phyloP scores from a whole-genome alignment of 2,113 vertebrate genomes.

The Syrmaticus mikado region DNA sequence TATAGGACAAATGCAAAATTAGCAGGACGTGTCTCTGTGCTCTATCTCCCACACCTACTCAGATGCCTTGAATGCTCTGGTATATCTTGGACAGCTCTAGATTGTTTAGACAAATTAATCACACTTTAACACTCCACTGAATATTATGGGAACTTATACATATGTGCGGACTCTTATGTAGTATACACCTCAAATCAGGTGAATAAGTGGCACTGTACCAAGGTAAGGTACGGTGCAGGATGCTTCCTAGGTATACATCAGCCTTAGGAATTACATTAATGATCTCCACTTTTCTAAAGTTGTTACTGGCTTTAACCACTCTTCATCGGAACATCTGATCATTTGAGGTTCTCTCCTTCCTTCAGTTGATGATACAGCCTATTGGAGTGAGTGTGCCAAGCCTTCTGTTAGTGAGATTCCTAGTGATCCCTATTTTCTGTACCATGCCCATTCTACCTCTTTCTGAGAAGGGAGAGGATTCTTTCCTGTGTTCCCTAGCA shows the following conservation, averaged over 20 bases:
- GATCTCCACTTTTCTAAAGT: background rate
- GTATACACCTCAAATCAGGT: background rate
- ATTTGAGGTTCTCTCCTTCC: background rate
- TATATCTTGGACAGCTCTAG: background rate
- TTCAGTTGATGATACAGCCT: background rate
- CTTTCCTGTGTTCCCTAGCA: background rate
- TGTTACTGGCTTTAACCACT: background rate
- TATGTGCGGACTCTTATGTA: background rate
- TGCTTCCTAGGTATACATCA: background rate
- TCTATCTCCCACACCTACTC: background rate
- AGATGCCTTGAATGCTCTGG: background rate
- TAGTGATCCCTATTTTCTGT: background rate
- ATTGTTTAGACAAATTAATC: background rate
- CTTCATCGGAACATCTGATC: background rate
- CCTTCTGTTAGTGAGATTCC: background rate
- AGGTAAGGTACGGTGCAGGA: background rate
- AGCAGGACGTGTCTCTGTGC: background rate
- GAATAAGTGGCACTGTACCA: background rate
- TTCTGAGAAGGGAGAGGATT: background rate
- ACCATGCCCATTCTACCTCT: background rate
- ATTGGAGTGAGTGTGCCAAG: rapidly evolving
- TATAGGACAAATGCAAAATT: background rate
- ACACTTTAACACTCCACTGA: background rate
- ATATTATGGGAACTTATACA: background rate
- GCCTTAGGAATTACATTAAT: background rate